phyloP scores from a whole-genome alignment of 2,888 invertebrate species.

The Pardosa pseudoannulata region DNA sequence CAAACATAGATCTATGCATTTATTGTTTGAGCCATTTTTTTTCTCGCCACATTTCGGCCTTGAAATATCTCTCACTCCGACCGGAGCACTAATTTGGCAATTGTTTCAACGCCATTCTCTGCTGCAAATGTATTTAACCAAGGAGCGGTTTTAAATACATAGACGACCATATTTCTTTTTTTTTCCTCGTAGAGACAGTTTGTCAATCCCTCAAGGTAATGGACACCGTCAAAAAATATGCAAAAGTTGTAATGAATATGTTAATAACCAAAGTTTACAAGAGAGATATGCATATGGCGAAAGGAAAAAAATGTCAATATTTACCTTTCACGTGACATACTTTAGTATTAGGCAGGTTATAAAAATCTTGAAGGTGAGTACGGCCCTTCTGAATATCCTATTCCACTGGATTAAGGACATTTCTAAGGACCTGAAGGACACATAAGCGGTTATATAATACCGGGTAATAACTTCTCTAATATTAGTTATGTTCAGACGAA shows the following conservation, averaged over 20 bases:
- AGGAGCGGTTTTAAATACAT: background rate
- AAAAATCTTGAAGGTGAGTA: background rate
- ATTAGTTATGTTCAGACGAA: too few species aligned
- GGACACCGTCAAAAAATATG: too few species aligned
- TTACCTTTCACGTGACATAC: too few species aligned
- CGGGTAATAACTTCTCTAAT: too few species aligned
- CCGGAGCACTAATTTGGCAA: background rate
- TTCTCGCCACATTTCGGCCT: background rate
- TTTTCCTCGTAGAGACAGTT: background rate
- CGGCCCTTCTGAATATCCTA: background rate
- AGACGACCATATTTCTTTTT: too few species aligned
- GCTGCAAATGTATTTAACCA: background rate
- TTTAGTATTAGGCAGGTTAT: background rate
- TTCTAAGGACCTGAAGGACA: too few species aligned
- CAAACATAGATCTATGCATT: background rate
- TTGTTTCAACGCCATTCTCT: background rate
- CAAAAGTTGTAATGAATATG: too few species aligned
- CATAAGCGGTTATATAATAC: too few species aligned
- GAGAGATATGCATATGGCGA: too few species aligned
- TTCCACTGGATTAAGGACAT: background rate
- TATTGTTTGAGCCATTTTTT: background rate
- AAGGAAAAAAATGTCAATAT: too few species aligned
- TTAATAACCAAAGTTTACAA: too few species aligned
- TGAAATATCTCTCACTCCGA: background rate
- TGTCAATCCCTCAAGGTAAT: background rate